Percentiles rank a stretch among this genome's conserved stretches.
These are phyloP conservation scores for Nudaria mundana DNA, from an alignment of 2,888 invertebrate genomes.

Conservation along the genomic window DNA sequence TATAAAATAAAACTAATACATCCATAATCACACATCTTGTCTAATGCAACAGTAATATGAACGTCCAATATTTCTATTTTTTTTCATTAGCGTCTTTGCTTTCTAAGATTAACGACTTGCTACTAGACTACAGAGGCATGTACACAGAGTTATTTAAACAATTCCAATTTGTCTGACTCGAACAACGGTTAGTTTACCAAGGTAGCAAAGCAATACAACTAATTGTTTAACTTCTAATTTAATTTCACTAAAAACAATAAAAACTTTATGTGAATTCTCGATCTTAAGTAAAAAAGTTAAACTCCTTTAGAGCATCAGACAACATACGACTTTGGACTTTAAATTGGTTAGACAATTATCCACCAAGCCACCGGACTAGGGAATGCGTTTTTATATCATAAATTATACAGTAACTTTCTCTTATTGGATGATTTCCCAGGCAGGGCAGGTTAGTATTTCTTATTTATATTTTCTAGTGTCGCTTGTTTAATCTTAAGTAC, in stretches of 20 bases:
- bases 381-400: too few species aligned
- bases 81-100: conserved; percentile 35
- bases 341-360: too few species aligned
- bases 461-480: too few species aligned
- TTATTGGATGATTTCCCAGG: too few species aligned
- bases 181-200: conserved; percentile 45
- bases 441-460: too few species aligned
- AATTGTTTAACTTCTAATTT: conserved; percentile 61
- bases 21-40: too few species aligned
- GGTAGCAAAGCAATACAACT: conserved; percentile 38
- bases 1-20: too few species aligned
- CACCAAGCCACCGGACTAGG: too few species aligned
- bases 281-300: neutral
- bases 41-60: too few species aligned
- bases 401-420: too few species aligned
- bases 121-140: conserved; percentile 36
- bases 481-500: too few species aligned
- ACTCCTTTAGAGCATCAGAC: neutral
- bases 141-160: conserved; percentile 53
- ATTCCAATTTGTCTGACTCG: conserved; percentile 52
- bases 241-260: conserved; percentile 41
- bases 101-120: conserved; percentile 26
- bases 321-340: too few species aligned
- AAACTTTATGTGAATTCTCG: neutral
- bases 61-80: conserved; percentile 13